A percentile compares a stretch with the other conserved stretches of the same genome.
Evolutionary conservation across 2,888 invertebrate genomes (phyloP).

Genomic region (Argynnis bischoffii): DNA sequence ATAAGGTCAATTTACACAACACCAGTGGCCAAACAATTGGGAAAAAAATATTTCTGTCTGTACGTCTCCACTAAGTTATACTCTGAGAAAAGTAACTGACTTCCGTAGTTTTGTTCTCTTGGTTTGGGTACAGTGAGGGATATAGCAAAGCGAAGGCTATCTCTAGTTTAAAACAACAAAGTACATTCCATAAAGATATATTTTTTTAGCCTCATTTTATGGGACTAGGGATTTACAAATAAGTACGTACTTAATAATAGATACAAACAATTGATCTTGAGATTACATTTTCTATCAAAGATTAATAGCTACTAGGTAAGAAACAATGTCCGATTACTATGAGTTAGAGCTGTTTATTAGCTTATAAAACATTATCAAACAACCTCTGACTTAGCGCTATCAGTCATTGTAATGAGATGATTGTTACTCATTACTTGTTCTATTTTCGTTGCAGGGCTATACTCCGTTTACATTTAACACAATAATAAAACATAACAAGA

Average conservation of each 20-base stretch:
- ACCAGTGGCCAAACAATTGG: no score
- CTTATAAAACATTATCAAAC: constrained; percentile 41
- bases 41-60: no score
- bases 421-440: constrained; percentile 35
- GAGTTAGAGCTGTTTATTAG: constrained; percentile 36
- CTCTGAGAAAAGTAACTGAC: no score
- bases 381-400: constrained; percentile 41
- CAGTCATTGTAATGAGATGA: constrained; percentile 45
- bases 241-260: background rate
- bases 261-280: constrained; percentile 32
- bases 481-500: no score
- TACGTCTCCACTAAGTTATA: no score
- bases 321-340: constrained; percentile 43
- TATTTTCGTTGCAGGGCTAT: constrained; percentile 5
- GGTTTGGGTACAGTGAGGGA: no score
- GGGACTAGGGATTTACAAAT: background rate
- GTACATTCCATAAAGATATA: background rate
- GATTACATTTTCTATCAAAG: constrained; percentile 35
- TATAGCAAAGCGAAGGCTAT: no score
- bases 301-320: constrained; percentile 40
- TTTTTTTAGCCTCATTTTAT: background rate
- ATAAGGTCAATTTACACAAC: no score
- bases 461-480: constrained; percentile 8
- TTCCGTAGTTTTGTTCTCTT: no score
- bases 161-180: no score